Conservation (phyloP, 2,797 vertebrate genomes). For the Pyrocephalus nanus region DNA sequence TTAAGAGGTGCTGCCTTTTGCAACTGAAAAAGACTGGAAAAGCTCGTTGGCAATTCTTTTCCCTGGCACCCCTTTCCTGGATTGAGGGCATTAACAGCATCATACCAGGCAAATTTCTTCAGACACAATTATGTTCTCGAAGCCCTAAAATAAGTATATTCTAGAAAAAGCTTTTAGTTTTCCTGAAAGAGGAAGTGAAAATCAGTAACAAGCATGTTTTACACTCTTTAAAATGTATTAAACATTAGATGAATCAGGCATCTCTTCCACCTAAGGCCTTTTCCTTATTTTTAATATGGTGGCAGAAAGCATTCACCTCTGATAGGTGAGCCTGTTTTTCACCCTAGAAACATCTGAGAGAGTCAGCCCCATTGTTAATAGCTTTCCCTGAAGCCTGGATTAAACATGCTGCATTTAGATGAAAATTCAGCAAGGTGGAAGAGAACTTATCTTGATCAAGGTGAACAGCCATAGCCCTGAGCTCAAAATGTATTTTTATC, state of each 20-base stretch:
- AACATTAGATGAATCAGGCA: not conserved
- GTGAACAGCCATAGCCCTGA: conserved; percentile 54
- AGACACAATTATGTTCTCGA: not conserved
- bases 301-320: not conserved
- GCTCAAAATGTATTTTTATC: conserved; percentile 37
- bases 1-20: not conserved
- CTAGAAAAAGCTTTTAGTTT: not conserved
- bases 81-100: not conserved
- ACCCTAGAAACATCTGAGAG: not conserved
- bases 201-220: not conserved
- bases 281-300: not conserved
- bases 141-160: not conserved
- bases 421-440: conserved; percentile 51
- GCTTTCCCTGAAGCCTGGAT: conserved; percentile 19
- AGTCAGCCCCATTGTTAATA: conserved; percentile 9
- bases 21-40: not conserved
- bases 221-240: not conserved
- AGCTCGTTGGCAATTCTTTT: not conserved
- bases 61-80: not conserved
- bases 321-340: not conserved
- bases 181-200: not conserved
- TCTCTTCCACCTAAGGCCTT: not conserved
- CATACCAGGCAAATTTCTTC: not conserved
- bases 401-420: conserved; percentile 43
- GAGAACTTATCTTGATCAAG: conserved; percentile 49